Evolutionary conservation across 2,113 vertebrate species (phyloP).

Genomic region (Lethenteron camtschaticum): DNA sequence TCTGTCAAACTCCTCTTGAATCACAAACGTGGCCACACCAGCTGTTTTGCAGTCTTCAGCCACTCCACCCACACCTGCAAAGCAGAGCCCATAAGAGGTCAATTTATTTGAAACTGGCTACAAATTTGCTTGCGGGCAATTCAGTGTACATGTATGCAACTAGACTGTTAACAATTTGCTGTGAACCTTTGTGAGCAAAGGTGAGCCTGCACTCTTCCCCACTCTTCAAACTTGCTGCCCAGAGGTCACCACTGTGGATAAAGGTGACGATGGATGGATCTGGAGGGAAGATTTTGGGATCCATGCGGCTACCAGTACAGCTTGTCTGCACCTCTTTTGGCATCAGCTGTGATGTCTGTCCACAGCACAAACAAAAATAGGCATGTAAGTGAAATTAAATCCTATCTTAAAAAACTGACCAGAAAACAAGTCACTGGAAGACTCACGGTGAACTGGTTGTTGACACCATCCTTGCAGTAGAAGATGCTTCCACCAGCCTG

Average conservation of each 20-base stretch:
- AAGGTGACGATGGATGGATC: constrained; percentile 74
- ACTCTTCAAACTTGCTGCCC: constrained; percentile 62
- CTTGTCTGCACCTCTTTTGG: constrained; percentile 79
- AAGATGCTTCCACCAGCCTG: constrained; percentile 96
- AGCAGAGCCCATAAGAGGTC: not conserved
- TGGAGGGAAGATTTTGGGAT: constrained; percentile 74
- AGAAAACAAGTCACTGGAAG: not conserved
- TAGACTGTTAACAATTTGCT: too few relatives aligned
- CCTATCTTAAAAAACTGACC: too few relatives aligned
- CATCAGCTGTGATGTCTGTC: constrained; percentile 65
- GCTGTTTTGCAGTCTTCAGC: constrained; percentile 77
- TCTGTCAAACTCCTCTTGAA: constrained; percentile 90
- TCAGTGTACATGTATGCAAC: not conserved
- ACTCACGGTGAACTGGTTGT: constrained; percentile 82
- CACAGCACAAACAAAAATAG: constrained; percentile 12
- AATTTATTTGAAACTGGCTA: not conserved
- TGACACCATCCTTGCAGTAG: constrained; percentile 70
- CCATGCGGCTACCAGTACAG: constrained; percentile 78
- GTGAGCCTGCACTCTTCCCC: constrained; percentile 62
- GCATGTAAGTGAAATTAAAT: too few relatives aligned
- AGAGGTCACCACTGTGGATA: constrained; percentile 76
- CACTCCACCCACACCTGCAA: constrained; percentile 50
- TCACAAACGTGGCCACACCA: constrained; percentile 86
- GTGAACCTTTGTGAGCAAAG: constrained; percentile 58
- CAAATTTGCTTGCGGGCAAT: not conserved